phyloP scores from a whole-genome alignment of 2,797 vertebrate species.

The Enoplosus armatus region DNA sequence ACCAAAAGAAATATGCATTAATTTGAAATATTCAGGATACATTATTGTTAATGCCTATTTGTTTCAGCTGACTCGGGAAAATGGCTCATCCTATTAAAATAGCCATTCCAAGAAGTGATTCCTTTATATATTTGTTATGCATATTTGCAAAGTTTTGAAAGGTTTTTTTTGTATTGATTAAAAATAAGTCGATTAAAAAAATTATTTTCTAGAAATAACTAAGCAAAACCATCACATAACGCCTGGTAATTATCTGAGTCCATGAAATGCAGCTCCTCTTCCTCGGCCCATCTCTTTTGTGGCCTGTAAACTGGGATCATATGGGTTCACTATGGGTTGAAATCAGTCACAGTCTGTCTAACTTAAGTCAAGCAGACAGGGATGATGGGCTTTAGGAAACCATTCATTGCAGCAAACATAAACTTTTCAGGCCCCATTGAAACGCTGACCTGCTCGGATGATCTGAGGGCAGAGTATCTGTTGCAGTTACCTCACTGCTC shows the following conservation, averaged over 20 bases:
- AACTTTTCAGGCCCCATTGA: conserved; percentile 67
- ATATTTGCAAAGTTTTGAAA: neutral
- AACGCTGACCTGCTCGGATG: conserved; percentile 48
- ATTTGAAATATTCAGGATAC: neutral
- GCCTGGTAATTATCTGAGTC: conserved; percentile 37
- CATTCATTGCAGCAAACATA: conserved; percentile 66
- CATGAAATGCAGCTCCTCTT: conserved; percentile 35
- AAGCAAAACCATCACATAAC: conserved; percentile 12
- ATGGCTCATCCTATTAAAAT: neutral
- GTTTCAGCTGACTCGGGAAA: neutral
- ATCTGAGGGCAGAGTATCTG: conserved; percentile 55
- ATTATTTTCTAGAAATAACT: conserved; percentile 19
- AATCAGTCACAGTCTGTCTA: conserved; percentile 77
- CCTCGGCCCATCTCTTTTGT: conserved; percentile 44
- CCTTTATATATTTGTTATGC: neutral
- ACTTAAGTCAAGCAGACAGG: conserved; percentile 70
- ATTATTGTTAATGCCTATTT: conserved; percentile 11
- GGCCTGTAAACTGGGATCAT: conserved; percentile 64
- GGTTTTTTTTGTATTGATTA: conserved; percentile 5
- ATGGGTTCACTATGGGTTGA: conserved; percentile 68
- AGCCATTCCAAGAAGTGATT: neutral
- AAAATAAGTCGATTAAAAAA: neutral
- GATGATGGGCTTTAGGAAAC: conserved; percentile 73
- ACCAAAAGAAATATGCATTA: conserved; percentile 1
- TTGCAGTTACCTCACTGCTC: conserved; percentile 26